These are phyloP conservation scores for Temnothorax unifasciatus DNA, from an alignment of 2,888 invertebrate genomes.

Conservation along the genomic window DNA sequence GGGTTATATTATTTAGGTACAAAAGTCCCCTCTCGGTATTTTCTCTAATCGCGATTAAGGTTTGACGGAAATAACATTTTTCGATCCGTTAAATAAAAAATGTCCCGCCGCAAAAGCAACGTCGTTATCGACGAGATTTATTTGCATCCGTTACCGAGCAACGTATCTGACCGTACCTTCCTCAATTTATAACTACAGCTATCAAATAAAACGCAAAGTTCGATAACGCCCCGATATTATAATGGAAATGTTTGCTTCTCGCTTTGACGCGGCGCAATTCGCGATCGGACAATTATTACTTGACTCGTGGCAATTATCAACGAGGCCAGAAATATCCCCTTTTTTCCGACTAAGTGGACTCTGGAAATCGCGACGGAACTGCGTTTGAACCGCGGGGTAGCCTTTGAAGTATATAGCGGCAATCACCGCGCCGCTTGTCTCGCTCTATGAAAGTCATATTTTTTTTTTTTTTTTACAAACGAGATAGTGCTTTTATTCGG, in stretches of 20 bases:
- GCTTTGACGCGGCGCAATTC: conserved; percentile 45
- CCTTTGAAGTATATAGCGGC: conserved; percentile 32
- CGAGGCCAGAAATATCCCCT: not conserved
- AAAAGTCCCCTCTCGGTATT: not conserved
- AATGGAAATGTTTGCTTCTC: conserved; percentile 37
- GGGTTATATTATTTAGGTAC: not conserved
- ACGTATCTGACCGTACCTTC: conserved; percentile 47
- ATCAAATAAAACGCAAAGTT: conserved; percentile 19
- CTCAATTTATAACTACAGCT: conserved; percentile 49
- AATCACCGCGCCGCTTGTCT: conserved; percentile 1
- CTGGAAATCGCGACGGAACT: conserved; percentile 4
- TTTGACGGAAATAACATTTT: not conserved
- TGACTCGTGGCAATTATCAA: conserved; percentile 42
- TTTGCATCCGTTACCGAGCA: conserved; percentile 30
- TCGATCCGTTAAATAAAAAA: conserved; percentile 14
- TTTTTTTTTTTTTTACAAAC: not conserved
- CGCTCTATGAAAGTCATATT: conserved; percentile 1
- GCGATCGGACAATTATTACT: conserved; percentile 50
- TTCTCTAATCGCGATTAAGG: not conserved
- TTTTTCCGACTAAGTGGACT: conserved; percentile 1
- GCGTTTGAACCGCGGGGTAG: not conserved
- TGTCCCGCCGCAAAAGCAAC: not conserved
- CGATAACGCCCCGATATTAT: conserved; percentile 45
- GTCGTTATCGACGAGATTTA: conserved; percentile 49
- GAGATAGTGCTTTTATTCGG: conserved; percentile 34